Evolutionary conservation across 1,140 invertebrate genomes (phyloP), one percentile per base, ranked within the genome.

Genomic region (Geopemphigus sp.): DNA sequence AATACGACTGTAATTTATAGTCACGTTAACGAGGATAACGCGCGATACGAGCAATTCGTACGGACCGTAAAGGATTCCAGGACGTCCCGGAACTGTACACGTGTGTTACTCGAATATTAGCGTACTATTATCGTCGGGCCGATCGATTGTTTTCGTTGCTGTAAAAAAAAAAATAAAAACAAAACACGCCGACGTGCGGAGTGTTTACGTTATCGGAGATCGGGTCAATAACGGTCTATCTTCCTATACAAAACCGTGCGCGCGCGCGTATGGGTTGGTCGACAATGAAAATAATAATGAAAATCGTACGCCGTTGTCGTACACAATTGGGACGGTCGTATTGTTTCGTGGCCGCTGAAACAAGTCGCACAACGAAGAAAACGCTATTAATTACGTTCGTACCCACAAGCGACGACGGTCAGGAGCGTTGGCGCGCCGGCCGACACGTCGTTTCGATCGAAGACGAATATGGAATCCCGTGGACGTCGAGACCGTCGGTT

Each of bases 181-280:
- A n/a, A n/a, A n/a, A n/a, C n/a, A n/a, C n/a, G n/a, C 39, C 39
- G 11, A 24, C 15, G 26, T 61, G 26, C 24, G 29, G 29, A 29
- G 32, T 45, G 19, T 39, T 17, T 15, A 32, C 29, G 61, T 32
- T 64, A 64, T 64, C 61, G n/a, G n/a, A 64, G 61, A 64, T 64
- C 29, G 24, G 15, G 61, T 64, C 61, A 39, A 17, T n/a, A n/a
- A 64, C 61, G 17, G 32, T 64, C 29, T 8, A 64, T 39, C 29
- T 64, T 29, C 39, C 39, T n/a, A n/a, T n/a, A n/a, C n/a, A n/a
- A n/a, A n/a, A n/a, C n/a, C n/a, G n/a, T n/a, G 39, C 29, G 61
- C n/a, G 19, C 1, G 29, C 59, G n/a, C 26, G 24, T 29, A 61
- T 61, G 1, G 24, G 15, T 29, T 15, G 26, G 10, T 61, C 22